Base-by-base conservation (phyloP, 2,113 vertebrate genomes). In the Pelvicachromis taeniatus region DNA sequence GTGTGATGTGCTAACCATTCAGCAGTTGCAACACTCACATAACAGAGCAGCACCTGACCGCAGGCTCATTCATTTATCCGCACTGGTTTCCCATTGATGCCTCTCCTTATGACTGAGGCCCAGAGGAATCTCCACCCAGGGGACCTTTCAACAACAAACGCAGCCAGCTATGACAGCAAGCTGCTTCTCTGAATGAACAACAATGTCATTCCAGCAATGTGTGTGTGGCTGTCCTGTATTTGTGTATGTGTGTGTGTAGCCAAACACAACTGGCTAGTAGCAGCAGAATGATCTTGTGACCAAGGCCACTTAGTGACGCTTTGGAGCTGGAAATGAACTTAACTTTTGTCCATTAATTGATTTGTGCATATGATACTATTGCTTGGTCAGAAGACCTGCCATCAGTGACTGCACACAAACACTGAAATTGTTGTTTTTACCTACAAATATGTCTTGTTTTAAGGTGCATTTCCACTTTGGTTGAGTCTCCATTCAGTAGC, bases 111-210 rank as follows among this genome's bases (percentile, higher is more conserved):
- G 94, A 95, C 94, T 93, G 92, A 91, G 93, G 93, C 92, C 87
- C 95, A 86, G 89, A 93, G 94, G 92, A 95, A 94, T 94, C 92
- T 95, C 94, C 92, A 92, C 94, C 88, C 93, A 93, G 94, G 94
- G 93, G 94, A 95, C 92, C 86, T 93, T 94, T 91, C 90, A 95
- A 95, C 92, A 95, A 95, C 94, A 95, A 95, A 93, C 85, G 88
- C 92, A 94, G 93, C 90, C 94, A 94, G 95, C 94, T 94, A 94
- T 92, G 91, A 93, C 94, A 93, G 94, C 95, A 95, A 93, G 90
- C 93, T 93, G 93, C 91, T 94, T 95, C 93, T 93, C 93, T 95
- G 90, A 95, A 95, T 95, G 94, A 95, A 94, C 90, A 94, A 93
- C 93, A 94, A 93, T 94, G 91, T 90, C 87, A 88, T 88, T 93